Percentiles rank a stretch among this genome's conserved stretches.
These are phyloP conservation scores for Drosophila cardini DNA, from an alignment of 1,140 invertebrate species.

Conservation along the genomic window DNA sequence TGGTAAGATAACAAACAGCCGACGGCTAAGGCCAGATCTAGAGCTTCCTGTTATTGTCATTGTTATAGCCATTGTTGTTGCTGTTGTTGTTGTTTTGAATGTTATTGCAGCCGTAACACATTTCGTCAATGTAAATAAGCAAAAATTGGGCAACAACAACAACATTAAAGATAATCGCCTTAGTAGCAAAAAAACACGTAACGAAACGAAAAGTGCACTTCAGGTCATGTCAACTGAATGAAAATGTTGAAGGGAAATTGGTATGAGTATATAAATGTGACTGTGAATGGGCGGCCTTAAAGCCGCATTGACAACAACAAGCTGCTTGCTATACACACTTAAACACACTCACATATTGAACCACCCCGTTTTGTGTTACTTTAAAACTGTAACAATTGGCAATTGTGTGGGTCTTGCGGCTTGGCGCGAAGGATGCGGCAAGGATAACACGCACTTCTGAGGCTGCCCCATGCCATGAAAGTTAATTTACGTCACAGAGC, in stretches of 20 bases:
- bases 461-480: constrained; percentile 72
- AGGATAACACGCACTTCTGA: constrained; percentile 80
- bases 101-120: constrained; percentile 59
- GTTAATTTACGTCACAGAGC: constrained; percentile 83
- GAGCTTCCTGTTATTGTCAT: constrained; percentile 79
- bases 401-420: constrained; percentile 81
- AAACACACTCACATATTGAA: constrained; percentile 36
- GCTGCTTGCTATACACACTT: constrained; percentile 68
- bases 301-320: constrained; percentile 80
- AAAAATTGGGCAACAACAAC: constrained; percentile 60
- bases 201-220: constrained; percentile 66
- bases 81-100: constrained; percentile 45
- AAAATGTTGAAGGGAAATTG: constrained; percentile 14
- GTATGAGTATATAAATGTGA: constrained; percentile 3
- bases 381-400: constrained; percentile 82
- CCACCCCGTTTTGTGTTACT: constrained; percentile 46
- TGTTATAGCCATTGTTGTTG: constrained; percentile 38
- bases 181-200: constrained; percentile 41
- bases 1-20: constrained; percentile 79
- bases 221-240: constrained; percentile 54
- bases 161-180: constrained; percentile 74
- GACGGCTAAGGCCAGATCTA: constrained; percentile 56
- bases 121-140: constrained; percentile 80
- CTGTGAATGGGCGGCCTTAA: constrained; percentile 50
- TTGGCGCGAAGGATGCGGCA: constrained; percentile 63